phyloP scores from a whole-genome alignment of 2,797 vertebrate species.

The Acrossocheilus wenchowensis region DNA sequence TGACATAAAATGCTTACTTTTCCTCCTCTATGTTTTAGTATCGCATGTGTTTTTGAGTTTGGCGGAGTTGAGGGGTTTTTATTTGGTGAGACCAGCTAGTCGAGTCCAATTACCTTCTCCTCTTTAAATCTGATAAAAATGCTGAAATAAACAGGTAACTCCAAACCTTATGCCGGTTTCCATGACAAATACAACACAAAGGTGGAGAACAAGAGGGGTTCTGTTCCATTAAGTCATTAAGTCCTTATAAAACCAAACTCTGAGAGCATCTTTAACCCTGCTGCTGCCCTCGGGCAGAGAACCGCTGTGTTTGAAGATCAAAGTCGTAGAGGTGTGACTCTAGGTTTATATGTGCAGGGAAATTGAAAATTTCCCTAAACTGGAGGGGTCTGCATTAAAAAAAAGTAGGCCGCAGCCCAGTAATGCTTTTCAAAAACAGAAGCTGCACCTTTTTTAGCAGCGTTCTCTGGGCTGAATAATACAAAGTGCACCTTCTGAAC shows the following conservation, averaged over 20 bases:
- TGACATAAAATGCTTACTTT: constrained; percentile 12
- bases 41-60: background rate
- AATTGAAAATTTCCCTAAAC: constrained; percentile 79
- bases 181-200: constrained; percentile 62
- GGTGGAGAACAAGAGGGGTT: constrained; percentile 50
- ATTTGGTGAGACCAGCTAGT: constrained; percentile 15
- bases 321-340: constrained; percentile 75
- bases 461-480: constrained; percentile 9
- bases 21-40: background rate
- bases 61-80: background rate
- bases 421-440: constrained; percentile 37
- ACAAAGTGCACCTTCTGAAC: constrained; percentile 2
- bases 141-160: constrained; percentile 29
- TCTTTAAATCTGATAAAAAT: constrained; percentile 23
- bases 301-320: constrained; percentile 79
- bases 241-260: constrained; percentile 69
- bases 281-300: constrained; percentile 68
- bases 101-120: background rate
- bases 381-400: constrained; percentile 52
- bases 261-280: constrained; percentile 72
- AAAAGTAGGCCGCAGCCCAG: constrained; percentile 44
- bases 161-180: constrained; percentile 47
- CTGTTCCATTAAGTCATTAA: constrained; percentile 69
- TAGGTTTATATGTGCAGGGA: constrained; percentile 78
- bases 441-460: constrained; percentile 4